Evolutionary conservation across 1,140 invertebrate genomes (phyloP).

Genomic region (Drosophila setifemur): DNA sequence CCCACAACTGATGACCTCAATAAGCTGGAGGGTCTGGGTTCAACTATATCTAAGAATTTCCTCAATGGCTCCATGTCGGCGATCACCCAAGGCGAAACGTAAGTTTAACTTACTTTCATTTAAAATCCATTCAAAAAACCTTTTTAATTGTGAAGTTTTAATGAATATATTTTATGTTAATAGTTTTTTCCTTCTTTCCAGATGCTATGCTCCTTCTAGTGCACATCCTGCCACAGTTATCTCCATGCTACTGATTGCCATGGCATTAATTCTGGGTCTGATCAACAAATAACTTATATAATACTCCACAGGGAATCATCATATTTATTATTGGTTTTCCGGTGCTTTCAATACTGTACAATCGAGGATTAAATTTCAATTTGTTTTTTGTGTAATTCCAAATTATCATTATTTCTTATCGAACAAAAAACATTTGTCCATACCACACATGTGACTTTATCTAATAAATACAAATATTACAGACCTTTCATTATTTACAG

Average conservation of each 20-base stretch:
- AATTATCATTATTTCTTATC: not conserved
- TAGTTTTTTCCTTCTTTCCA: conserved; percentile 24
- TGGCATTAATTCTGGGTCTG: not conserved
- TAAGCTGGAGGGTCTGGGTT: conserved; percentile 17
- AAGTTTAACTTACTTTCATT: conserved; percentile 17
- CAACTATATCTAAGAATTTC: conserved; percentile 37
- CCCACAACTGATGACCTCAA: conserved; percentile 10
- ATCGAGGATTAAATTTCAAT: too few relatives aligned
- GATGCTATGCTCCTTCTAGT: conserved; percentile 44
- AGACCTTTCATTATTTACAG: too few relatives aligned
- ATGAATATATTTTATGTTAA: not conserved
- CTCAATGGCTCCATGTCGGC: conserved; percentile 46
- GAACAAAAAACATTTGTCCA: too few relatives aligned
- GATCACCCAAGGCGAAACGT: conserved; percentile 57
- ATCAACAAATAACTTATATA: not conserved
- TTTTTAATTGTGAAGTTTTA: not conserved
- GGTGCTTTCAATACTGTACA: not conserved
- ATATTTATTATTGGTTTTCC: not conserved
- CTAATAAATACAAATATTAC: too few relatives aligned
- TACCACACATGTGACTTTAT: too few relatives aligned
- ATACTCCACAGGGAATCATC: too few relatives aligned
- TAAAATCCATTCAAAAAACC: not conserved
- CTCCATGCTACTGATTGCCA: conserved; percentile 33
- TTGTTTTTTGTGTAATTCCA: not conserved
- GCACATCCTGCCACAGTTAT: conserved; percentile 39